Evolutionary conservation across 2,797 vertebrate genomes (phyloP).

Genomic region (Momotus momota): DNA sequence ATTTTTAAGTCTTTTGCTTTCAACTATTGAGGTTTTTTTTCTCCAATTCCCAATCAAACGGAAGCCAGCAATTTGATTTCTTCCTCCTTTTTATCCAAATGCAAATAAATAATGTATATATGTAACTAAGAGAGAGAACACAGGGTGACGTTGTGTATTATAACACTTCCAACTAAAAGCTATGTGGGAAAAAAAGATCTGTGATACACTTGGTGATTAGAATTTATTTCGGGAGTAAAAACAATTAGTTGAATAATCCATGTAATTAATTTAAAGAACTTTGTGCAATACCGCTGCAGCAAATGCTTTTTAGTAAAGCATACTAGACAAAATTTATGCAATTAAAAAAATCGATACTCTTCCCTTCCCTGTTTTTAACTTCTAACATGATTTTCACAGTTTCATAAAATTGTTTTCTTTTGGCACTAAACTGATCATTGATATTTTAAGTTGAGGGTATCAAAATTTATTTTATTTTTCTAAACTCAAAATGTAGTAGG

Average conservation of each 20-base stretch:
- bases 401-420: neutral
- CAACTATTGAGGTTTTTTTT: neutral
- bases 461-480: neutral
- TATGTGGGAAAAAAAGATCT: neutral
- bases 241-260: neutral
- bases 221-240: neutral
- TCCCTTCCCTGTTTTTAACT: neutral
- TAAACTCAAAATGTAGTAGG: neutral
- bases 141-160: neutral
- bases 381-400: neutral
- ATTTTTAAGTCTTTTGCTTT: neutral
- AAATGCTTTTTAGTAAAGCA: neutral
- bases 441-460: neutral
- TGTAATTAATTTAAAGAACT: neutral
- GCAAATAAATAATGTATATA: neutral
- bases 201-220: neutral
- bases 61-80: neutral
- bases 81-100: neutral
- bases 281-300: neutral
- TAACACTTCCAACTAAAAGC: neutral
- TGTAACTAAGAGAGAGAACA: neutral
- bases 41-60: neutral
- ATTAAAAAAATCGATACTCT: neutral
- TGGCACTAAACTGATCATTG: neutral
- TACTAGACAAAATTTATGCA: neutral